Conservation (phyloP, 1,140 invertebrate species). For the Amphibalanus amphitrite region DNA sequence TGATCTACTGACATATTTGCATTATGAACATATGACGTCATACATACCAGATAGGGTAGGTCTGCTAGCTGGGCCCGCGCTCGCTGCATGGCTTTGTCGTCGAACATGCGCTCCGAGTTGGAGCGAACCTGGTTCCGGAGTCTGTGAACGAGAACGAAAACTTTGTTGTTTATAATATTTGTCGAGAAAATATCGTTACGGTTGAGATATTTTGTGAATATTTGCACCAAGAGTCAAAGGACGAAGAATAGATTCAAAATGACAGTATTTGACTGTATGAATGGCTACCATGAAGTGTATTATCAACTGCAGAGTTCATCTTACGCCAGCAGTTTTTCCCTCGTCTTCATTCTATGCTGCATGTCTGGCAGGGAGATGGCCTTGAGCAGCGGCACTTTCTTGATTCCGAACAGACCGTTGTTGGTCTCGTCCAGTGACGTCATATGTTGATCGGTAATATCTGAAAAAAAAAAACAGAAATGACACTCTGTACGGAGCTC, state of each 20-base stretch:
- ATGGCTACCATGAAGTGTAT: too few relatives aligned
- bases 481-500: too few relatives aligned
- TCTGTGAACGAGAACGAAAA: constrained; percentile 28
- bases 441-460: not conserved
- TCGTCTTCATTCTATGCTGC: constrained; percentile 47
- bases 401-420: too few relatives aligned
- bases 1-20: too few relatives aligned
- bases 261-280: too few relatives aligned
- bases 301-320: constrained; percentile 1
- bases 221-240: too few relatives aligned
- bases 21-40: too few relatives aligned
- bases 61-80: not conserved
- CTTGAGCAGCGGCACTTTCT: constrained; percentile 9
- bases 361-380: constrained; percentile 62
- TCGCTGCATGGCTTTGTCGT: not conserved
- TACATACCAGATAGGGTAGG: too few relatives aligned
- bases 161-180: too few relatives aligned
- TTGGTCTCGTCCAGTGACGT: not conserved
- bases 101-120: constrained; percentile 1
- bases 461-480: not conserved
- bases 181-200: too few relatives aligned
- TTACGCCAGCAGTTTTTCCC: constrained; percentile 27
- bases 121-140: constrained; percentile 33
- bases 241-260: too few relatives aligned
- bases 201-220: too few relatives aligned